Evolutionary conservation across 2,113 vertebrate species (phyloP).

Genomic region (Electrona antarctica): DNA sequence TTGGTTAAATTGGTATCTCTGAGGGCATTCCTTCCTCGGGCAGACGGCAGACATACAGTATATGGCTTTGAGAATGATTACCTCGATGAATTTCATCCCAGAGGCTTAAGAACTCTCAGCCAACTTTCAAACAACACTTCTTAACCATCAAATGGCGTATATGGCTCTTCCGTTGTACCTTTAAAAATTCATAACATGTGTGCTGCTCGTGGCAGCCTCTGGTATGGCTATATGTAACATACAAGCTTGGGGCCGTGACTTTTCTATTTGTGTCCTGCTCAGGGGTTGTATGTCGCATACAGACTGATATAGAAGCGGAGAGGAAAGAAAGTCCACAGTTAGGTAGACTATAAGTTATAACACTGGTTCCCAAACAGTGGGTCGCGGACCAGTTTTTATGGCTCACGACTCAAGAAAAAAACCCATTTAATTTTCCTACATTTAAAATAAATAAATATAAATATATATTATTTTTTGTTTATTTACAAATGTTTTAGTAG

Average conservation of each 20-base stretch:
- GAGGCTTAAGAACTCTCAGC: conserved; percentile 35
- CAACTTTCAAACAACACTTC: conserved; percentile 31
- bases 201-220: conserved; percentile 7
- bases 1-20: no score
- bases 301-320: conserved; percentile 9
- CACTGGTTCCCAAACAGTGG: no score
- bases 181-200: conserved; percentile 55
- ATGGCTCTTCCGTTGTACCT: conserved; percentile 51
- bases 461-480: no score
- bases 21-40: no score
- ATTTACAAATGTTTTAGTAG: no score
- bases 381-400: no score
- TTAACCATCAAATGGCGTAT: conserved; percentile 41
- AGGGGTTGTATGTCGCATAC: neutral
- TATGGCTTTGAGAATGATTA: conserved; percentile 1
- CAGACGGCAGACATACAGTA: no score
- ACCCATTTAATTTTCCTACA: no score
- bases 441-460: no score
- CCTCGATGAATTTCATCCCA: conserved; percentile 43
- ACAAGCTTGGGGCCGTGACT: conserved; percentile 41
- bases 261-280: conserved; percentile 45
- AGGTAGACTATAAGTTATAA: neutral
- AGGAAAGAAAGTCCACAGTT: neutral
- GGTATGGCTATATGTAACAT: conserved; percentile 44
- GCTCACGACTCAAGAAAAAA: no score